Conservation (phyloP, 2,113 vertebrate species). For the Alligator mississippiensis region DNA sequence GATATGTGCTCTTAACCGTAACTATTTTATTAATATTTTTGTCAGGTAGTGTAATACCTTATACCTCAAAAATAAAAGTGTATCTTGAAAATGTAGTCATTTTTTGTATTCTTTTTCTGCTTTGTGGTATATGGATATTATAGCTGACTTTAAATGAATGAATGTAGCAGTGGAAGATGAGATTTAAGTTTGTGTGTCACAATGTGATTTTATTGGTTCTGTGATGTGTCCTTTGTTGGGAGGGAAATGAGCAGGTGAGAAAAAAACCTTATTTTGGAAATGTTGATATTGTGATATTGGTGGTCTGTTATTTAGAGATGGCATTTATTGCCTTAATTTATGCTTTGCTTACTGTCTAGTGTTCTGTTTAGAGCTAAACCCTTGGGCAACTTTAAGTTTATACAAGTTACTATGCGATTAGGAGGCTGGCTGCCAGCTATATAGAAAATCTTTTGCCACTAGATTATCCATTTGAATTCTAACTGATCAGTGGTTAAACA, state of each 20-base stretch:
- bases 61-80: not conserved
- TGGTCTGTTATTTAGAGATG: not conserved
- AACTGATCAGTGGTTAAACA: too few relatives aligned
- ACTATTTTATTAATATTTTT: not conserved
- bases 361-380: not conserved
- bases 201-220: not conserved
- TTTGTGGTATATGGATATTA: not conserved
- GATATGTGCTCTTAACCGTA: not conserved
- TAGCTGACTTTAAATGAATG: not conserved
- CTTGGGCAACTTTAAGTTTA: not conserved
- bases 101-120: not conserved
- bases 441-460: not conserved
- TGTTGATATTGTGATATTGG: not conserved
- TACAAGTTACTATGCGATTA: not conserved
- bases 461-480: not conserved
- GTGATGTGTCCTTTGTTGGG: not conserved
- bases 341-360: not conserved
- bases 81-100: not conserved
- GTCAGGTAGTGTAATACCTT: not conserved
- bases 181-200: not conserved
- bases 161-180: not conserved
- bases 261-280: not conserved
- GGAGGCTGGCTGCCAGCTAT: not conserved
- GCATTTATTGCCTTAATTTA: not conserved
- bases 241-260: not conserved